A percentile compares a stretch with the other conserved stretches of the same genome.
Conservation (phyloP, 2,113 vertebrate species). For the Hippocampus guttulatus region DNA sequence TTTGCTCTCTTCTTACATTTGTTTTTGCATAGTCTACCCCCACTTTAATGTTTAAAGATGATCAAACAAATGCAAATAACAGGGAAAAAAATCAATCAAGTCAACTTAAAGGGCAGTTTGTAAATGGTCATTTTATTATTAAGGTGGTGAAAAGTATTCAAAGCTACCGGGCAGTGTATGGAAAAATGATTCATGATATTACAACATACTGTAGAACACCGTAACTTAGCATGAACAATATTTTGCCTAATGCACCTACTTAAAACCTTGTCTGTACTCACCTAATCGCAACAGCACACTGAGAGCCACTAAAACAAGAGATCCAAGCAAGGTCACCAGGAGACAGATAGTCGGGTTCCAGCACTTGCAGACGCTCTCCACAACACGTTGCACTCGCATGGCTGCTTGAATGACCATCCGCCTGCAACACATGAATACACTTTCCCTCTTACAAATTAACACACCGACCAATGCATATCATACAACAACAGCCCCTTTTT, state of each 20-base stretch:
- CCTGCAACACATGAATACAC: constrained; percentile 46
- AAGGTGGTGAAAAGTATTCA: no score
- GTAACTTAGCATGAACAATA: neutral
- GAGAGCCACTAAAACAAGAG: constrained; percentile 58
- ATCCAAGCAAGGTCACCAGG: constrained; percentile 57
- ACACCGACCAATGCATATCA: neutral
- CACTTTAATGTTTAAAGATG: no score
- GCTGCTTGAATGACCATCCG: constrained; percentile 52
- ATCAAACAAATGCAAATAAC: no score
- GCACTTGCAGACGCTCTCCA: constrained; percentile 49
- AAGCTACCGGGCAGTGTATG: no score
- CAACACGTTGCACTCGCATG: constrained; percentile 66
- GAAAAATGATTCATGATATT: no score
- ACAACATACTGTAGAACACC: no score
- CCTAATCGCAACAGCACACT: constrained; percentile 50
- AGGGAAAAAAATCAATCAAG: no score
- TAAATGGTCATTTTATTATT: no score
- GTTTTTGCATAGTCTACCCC: no score
- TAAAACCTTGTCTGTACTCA: constrained; percentile 40
- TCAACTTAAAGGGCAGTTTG: no score
- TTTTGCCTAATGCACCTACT: neutral
- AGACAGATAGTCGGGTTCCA: constrained; percentile 66
- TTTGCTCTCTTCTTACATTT: no score
- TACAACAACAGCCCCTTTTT: constrained; percentile 11
- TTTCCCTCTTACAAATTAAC: neutral